Percentiles rank a stretch among this genome's conserved stretches.
Evolutionary conservation across 2,888 invertebrate genomes (phyloP).

Genomic region (Diaperis boleti): DNA sequence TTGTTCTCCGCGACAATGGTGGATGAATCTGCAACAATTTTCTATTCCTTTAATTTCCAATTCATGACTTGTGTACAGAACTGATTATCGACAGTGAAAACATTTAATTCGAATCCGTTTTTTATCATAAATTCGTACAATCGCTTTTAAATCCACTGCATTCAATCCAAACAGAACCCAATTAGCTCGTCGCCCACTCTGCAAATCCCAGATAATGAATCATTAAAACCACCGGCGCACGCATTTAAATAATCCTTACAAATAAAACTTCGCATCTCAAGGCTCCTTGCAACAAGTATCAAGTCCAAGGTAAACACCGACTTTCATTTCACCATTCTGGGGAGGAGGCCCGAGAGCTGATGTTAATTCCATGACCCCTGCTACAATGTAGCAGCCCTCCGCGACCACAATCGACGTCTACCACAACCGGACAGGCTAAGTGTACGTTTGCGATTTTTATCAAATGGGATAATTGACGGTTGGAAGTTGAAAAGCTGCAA

Average conservation of each 20-base stretch:
- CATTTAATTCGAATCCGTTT: too few relatives aligned
- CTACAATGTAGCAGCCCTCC: background rate
- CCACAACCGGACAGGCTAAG: background rate
- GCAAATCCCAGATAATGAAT: slow-evolving; percentile 2
- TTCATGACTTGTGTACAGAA: too few relatives aligned
- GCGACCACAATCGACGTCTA: background rate
- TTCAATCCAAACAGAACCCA: background rate
- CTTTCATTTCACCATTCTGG: slow-evolving; percentile 1
- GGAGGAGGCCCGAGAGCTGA: slow-evolving; percentile 2
- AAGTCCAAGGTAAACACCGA: slow-evolving; percentile 9
- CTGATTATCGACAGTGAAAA: too few relatives aligned
- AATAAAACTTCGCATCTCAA: background rate
- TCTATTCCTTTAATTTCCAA: too few relatives aligned
- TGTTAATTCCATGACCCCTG: slow-evolving; percentile 7
- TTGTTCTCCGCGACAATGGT: too few relatives aligned
- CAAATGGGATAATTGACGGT: background rate
- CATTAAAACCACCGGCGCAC: background rate
- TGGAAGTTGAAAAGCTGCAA: background rate
- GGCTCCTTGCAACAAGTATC: slow-evolving; percentile 6
- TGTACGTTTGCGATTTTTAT: background rate
- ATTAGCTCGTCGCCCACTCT: background rate
- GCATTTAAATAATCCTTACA: slow-evolving; percentile 4
- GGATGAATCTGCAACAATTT: too few relatives aligned
- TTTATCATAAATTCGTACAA: too few relatives aligned
- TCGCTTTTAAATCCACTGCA: too few relatives aligned